phyloP scores from a whole-genome alignment of 2,113 vertebrate genomes.

The Antechinus stuartii region DNA sequence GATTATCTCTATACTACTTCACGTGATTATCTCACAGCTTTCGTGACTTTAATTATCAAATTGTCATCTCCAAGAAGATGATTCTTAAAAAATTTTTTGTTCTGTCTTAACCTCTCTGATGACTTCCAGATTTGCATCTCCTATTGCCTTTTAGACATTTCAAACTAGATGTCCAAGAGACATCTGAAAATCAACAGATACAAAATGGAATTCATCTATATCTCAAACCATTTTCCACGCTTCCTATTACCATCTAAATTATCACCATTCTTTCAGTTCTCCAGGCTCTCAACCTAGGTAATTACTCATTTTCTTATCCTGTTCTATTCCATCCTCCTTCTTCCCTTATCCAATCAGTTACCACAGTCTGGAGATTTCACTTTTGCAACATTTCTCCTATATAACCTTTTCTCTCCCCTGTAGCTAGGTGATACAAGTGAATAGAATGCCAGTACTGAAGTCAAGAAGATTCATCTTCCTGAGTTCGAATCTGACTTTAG shows the following conservation, averaged over 20 bases:
- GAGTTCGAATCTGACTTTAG: background rate
- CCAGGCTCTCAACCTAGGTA: background rate
- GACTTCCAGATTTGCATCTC: background rate
- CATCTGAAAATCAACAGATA: background rate
- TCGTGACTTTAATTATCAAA: too few species aligned
- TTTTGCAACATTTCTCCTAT: background rate
- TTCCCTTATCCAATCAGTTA: background rate
- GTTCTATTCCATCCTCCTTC: too few species aligned
- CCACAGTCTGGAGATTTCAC: background rate
- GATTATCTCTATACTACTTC: background rate
- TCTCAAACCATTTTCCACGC: background rate
- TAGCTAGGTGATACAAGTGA: background rate
- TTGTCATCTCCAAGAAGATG: background rate
- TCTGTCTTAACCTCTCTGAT: background rate
- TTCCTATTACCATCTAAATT: background rate
- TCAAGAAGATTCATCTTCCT: background rate
- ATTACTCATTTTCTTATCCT: background rate
- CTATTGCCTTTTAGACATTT: background rate
- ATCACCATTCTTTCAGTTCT: background rate
- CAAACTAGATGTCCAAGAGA: background rate
- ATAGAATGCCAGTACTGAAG: background rate
- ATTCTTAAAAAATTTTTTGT: background rate
- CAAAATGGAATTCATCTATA: background rate
- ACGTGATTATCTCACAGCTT: background rate
- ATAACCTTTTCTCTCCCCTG: background rate